Evolutionary conservation across 2,113 vertebrate genomes (phyloP), one percentile per base, ranked within the genome.

Genomic region (Lonchura striata): DNA sequence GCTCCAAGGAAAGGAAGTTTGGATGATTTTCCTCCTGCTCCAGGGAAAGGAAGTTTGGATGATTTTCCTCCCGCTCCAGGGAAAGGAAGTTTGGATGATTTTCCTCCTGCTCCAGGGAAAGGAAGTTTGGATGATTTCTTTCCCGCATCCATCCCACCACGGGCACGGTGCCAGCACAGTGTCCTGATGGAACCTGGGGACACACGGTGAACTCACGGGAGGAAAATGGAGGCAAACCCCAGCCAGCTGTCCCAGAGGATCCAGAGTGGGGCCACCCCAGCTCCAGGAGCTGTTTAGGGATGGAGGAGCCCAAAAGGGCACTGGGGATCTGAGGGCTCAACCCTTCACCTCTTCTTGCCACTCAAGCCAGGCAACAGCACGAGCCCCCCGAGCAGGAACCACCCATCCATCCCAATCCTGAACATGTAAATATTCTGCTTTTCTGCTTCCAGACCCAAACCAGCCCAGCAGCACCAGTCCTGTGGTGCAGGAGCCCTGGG

Each of bases 181-280:
- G 1, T 18, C 18, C 0, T 0, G 1, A 5, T 18, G 50, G n/a
- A 14, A 37, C 41, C 47, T 5, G 6, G 72, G 65, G 30, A 47
- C 41, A 37, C 27, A 31, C 52, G 1, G 11, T 2, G 17, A 23
- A 44, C 35, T 7, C 20, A 10, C 2, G 1, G 42, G 31, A 46
- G 15, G 25, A 9, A 14, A 37, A 52, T 3, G 1, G 19, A 52
- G 3, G 5, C 31, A 10, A 27, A 33, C 3, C 12, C 21, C 3
- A 39, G 21, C 14, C 56, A 57, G 56, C 56, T 57, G 22, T 15
- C 25, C 78, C 21, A 7, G 6, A 6, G 53, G 28, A 78, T 11
- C 21, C 82, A 35, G 42, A 12, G 8, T 2, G 9, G 66, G 35
- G n/a, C 65, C 14, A 3, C 4, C 72, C 72, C 27, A 3, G 30